phyloP scores from a whole-genome alignment of 2,888 invertebrate genomes.

The Eulithis testata region DNA sequence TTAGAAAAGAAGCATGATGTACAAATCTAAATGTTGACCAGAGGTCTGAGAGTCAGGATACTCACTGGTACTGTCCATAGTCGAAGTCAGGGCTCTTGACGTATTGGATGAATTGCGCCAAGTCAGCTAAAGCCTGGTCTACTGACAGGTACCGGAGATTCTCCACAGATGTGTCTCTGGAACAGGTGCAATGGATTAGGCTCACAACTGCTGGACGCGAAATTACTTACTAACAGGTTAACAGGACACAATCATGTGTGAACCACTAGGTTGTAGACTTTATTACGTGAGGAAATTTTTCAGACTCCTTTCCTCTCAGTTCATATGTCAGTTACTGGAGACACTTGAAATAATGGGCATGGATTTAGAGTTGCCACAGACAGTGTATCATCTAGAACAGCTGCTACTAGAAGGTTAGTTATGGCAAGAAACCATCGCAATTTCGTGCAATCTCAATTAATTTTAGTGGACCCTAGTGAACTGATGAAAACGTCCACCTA shows the following conservation, averaged over 20 bases:
- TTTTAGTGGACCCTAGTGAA: neutral
- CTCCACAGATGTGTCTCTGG: constrained; percentile 76
- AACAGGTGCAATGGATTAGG: constrained; percentile 24
- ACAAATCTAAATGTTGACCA: neutral
- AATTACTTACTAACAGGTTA: too few species aligned
- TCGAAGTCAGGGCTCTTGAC: constrained; percentile 73
- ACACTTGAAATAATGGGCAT: too few species aligned
- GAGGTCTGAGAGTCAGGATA: neutral
- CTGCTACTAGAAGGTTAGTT: too few species aligned
- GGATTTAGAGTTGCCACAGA: too few species aligned
- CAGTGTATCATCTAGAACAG: too few species aligned
- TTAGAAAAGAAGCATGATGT: neutral
- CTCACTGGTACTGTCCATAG: constrained; percentile 61
- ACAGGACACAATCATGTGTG: too few species aligned
- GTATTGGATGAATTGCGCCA: constrained; percentile 86
- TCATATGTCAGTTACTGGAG: too few species aligned
- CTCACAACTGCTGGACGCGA: too few species aligned
- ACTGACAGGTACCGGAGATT: constrained; percentile 85
- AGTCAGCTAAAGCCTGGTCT: constrained; percentile 87
- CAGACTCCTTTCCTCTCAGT: too few species aligned
- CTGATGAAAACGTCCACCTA: constrained; percentile 4
- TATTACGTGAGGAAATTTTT: too few species aligned
- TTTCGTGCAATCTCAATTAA: constrained; percentile 4
- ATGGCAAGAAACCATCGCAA: too few species aligned
- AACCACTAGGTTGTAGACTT: too few species aligned